Conservation (phyloP, 2,113 vertebrate genomes). For the Phainopepla nitens region DNA sequence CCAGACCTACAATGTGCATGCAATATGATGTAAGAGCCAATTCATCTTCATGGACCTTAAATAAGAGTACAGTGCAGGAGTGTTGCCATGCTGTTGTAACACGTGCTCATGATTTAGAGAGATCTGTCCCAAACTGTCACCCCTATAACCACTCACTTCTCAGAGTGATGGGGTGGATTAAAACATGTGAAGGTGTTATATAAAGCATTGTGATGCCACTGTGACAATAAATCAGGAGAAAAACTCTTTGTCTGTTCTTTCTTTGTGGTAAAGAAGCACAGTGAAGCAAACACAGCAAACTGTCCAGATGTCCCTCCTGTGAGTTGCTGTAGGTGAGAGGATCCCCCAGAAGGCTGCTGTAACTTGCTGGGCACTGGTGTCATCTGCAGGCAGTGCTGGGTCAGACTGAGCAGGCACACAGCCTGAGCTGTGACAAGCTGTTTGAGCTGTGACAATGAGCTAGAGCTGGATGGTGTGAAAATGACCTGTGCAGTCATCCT, state of each 20-base stretch:
- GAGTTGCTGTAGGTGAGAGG: not conserved
- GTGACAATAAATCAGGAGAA: not conserved
- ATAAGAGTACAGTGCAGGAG: not conserved
- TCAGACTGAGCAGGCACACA: accelerated
- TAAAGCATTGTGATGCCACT: not conserved
- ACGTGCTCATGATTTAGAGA: not conserved
- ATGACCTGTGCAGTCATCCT: not conserved
- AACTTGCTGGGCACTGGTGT: not conserved
- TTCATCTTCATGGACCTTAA: not conserved
- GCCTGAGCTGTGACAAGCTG: not conserved
- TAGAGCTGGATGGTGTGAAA: not conserved
- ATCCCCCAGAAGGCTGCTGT: not conserved
- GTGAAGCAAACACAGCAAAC: not conserved
- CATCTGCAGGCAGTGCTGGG: not conserved
- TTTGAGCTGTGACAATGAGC: not conserved
- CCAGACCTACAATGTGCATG: not conserved
- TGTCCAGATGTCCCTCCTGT: not conserved
- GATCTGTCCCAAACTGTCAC: not conserved
- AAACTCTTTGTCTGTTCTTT: not conserved
- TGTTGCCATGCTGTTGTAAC: not conserved
- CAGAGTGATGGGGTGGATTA: not conserved
- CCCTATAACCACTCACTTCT: not conserved
- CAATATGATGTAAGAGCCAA: not conserved
- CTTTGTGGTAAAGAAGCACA: not conserved
- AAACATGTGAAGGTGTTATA: not conserved